A percentile compares a stretch with the other conserved stretches of the same genome.
phyloP scores from a whole-genome alignment of 2,888 invertebrate species.

The Erynnis tages region DNA sequence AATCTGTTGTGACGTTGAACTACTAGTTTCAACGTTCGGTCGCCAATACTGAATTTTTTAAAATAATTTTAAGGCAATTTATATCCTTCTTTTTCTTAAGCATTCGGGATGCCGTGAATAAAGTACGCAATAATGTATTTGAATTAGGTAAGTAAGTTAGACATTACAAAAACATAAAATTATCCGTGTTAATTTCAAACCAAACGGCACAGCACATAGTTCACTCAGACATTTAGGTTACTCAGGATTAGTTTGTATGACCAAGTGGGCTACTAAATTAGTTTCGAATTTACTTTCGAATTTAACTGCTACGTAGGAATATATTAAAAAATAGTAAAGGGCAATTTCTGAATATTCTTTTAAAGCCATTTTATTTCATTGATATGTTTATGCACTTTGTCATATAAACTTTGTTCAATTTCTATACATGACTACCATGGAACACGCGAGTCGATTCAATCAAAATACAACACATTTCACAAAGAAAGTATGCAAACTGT shows the following conservation, averaged over 20 bases:
- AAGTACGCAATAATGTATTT: no score
- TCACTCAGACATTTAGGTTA: conserved; percentile 30
- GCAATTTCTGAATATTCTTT: neutral
- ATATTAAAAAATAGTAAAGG: no score
- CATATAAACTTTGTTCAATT: conserved; percentile 1
- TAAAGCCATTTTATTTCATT: neutral
- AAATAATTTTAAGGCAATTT: no score
- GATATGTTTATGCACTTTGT: neutral
- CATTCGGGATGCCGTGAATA: no score
- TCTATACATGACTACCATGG: conserved; percentile 1
- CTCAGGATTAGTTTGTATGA: conserved; percentile 33
- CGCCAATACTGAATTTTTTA: no score
- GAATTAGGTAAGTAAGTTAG: no score
- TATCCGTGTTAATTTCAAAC: conserved; percentile 7
- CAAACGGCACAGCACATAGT: neutral
- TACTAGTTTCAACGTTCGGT: no score
- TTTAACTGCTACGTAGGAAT: no score
- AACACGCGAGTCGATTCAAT: conserved; percentile 1
- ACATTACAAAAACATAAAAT: neutral
- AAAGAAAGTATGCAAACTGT: neutral
- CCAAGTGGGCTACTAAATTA: no score
- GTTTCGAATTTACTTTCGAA: no score
- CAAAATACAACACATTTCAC: conserved; percentile 9
- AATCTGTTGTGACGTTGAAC: no score
- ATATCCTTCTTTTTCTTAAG: no score